Percentiles rank a stretch among this genome's conserved stretches.
phyloP scores from a whole-genome alignment of 2,888 invertebrate species.

The Drosophila recens region DNA sequence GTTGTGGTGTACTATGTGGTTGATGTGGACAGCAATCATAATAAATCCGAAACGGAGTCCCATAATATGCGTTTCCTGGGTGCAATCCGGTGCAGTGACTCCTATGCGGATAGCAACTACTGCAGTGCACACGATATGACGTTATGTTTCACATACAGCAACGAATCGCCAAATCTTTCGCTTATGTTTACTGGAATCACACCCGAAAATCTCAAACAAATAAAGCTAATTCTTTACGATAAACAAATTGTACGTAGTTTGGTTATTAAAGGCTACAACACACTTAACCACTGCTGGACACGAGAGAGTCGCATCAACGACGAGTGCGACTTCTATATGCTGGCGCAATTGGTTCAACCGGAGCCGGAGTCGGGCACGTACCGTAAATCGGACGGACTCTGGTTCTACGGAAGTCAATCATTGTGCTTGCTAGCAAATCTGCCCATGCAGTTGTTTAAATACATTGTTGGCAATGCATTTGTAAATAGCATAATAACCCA shows the following conservation, averaged over 20 bases:
- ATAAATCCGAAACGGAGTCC: conserved; percentile 2
- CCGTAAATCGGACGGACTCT: conserved; percentile 16
- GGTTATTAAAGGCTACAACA: conserved; percentile 48
- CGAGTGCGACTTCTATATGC: conserved; percentile 73
- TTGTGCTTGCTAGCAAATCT: conserved; percentile 34
- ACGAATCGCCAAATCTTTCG: conserved; percentile 71
- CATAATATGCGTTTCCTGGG: conserved; percentile 75
- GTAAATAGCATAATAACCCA: conserved; percentile 59
- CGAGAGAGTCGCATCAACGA: conserved; percentile 22
- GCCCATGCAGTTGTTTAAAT: conserved; percentile 55
- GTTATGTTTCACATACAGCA: conserved; percentile 76
- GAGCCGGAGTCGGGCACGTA: conserved; percentile 16
- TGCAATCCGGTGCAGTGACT: conserved; percentile 63
- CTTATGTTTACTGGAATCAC: conserved; percentile 78
- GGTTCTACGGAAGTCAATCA: conserved; percentile 20
- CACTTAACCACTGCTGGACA: conserved; percentile 27
- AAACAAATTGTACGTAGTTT: conserved; percentile 65
- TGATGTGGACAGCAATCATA: conserved; percentile 41
- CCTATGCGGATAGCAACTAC: conserved; percentile 40
- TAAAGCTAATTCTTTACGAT: conserved; percentile 82
- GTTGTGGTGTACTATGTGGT: conserved; percentile 82
- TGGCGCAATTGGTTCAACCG: conserved; percentile 67
- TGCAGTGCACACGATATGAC: conserved; percentile 70
- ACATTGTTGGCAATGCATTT: conserved; percentile 41
- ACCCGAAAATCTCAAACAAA: conserved; percentile 65